Conservation (phyloP, 2,113 vertebrate genomes). For the Hypomesus transpacificus region DNA sequence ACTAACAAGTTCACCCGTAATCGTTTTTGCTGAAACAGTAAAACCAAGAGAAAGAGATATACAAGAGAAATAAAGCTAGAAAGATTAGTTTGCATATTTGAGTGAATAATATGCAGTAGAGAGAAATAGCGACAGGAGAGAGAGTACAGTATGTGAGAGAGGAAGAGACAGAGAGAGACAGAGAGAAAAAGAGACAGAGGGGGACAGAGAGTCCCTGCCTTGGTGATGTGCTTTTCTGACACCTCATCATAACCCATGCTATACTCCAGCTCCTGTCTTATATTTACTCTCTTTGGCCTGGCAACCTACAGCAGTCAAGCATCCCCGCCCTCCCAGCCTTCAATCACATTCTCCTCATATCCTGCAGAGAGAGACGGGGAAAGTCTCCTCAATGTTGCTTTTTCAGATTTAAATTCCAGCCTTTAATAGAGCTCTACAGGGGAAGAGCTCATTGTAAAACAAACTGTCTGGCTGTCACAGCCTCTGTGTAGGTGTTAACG, state of each 20-base stretch:
- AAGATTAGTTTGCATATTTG: background rate
- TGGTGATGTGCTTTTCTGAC: conserved; percentile 47
- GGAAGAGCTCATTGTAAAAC: conserved; percentile 63
- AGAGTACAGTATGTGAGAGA: background rate
- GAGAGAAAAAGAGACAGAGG: conserved; percentile 9
- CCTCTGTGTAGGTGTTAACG: conserved; percentile 61
- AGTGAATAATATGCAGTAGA: background rate
- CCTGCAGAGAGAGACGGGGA: background rate
- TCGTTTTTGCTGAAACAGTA: too few relatives aligned
- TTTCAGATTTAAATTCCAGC: conserved; percentile 60
- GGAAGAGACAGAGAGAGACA: conserved; percentile 12
- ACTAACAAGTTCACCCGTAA: too few relatives aligned
- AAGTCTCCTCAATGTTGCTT: conserved; percentile 52
- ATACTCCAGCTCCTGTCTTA: conserved; percentile 48
- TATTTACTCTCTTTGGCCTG: conserved; percentile 35
- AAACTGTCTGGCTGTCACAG: conserved; percentile 59
- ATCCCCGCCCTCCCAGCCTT: conserved; percentile 44
- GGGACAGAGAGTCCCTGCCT: conserved; percentile 7
- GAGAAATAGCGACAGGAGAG: too few relatives aligned
- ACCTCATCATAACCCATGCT: conserved; percentile 49
- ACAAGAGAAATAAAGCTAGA: too few relatives aligned
- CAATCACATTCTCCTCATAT: conserved; percentile 42
- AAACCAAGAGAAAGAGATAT: too few relatives aligned
- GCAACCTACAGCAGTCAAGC: background rate
- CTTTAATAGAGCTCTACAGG: conserved; percentile 52